Base-by-base conservation (phyloP, 2,888 invertebrate genomes). In the Tetramorium bicarinatum region DNA sequence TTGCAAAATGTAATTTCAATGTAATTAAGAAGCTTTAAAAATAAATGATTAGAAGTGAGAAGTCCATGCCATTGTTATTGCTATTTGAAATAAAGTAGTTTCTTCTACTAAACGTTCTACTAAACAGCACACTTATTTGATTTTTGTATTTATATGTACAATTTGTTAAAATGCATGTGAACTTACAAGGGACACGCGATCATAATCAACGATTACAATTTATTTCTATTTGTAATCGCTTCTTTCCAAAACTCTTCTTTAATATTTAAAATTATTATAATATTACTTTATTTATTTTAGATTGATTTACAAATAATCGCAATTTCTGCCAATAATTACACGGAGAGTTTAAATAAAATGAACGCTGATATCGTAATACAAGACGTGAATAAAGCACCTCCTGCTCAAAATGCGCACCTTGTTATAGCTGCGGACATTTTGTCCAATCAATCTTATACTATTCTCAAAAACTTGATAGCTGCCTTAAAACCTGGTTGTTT, bases 401-500 rank as follows among this genome's bases (percentile, higher is more conserved):
- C 97, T 18, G 97, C 97, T 86, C 96, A 96, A 92, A 97, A 97
- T 91, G 96, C 96, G 87, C 97, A 98, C 93, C 94, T 97, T 76
- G 96, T 96, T 54, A 94, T 97, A 75, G 97, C 96, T 44, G 96
- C 96, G 71, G 97, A 98, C 94, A 95, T 97, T 86, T 91, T 97
- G 59, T 93, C 96, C 34, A 96, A 96, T 91, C 95, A 95, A 41
- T 96, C 96, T 54, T 94, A 93, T 3, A 93, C 88, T 44, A 94
- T 96, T 85, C 94, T 98, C 74, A 94, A 95, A 61, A 96, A 96
- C 90, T 95, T 97, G 87, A 95, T 95, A 2, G 96, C 95, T 25
- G 96, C 97, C 69, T 93, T 98, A 59, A 97, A 96, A 91, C 95
- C 96, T 1, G 96, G 96, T 75, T 98, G 98, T 71, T 97, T 97